Base-by-base conservation (phyloP, 35 echinoderm and acorn worm genomes). In the Patiria miniata region DNA sequence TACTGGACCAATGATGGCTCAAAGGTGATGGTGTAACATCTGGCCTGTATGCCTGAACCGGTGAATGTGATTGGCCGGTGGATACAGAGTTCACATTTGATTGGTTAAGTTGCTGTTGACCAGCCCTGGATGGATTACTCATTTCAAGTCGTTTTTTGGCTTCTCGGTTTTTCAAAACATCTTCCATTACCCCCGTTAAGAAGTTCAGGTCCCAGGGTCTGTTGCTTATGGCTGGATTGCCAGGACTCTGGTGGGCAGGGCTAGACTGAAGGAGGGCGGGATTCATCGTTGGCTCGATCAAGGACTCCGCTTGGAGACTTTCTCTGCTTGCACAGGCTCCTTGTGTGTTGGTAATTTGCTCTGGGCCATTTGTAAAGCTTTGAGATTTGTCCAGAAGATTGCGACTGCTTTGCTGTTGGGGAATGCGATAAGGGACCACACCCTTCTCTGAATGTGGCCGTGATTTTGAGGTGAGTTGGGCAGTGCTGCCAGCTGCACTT, bases 191-290 rank as follows among this genome's bases (percentile, higher is more conserved):
- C 2, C 39, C 85, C 39, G 78, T 77, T 2, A 87, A 44, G 73
- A 87, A 79, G 50, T 87, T 77, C 40, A 87, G 5, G 26, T 87
- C 85, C 76, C 68, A 87, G 1, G 65, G 26, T 73, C 65, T 73
- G 65, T 73, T 10, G 34, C 65, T 73, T 22, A 73, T 73, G 65
- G 65, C 42, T 47, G 42, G 65, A 30, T 23, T 15, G 34, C 4
- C 29, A 16, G 21, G 14, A 32, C 65, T 73, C 26, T 73, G 26
- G 65, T 73, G 65, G 65, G 65, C 15, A 23, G 65, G 65, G 29
- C 34, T 73, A 6, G 34, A 73, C 65, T 73, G 26, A 32, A 32
- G 65, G 22, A 73, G 65, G 34, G 26, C 29, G 19, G 65, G 26
- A 73, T 73, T 73, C 65, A 30, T 23, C 29, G 65, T 5, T 4